A percentile compares a stretch with the other conserved stretches of the same genome.
Evolutionary conservation across 2,888 invertebrate species (phyloP).

Genomic region (Melangyna quadrimaculata): DNA sequence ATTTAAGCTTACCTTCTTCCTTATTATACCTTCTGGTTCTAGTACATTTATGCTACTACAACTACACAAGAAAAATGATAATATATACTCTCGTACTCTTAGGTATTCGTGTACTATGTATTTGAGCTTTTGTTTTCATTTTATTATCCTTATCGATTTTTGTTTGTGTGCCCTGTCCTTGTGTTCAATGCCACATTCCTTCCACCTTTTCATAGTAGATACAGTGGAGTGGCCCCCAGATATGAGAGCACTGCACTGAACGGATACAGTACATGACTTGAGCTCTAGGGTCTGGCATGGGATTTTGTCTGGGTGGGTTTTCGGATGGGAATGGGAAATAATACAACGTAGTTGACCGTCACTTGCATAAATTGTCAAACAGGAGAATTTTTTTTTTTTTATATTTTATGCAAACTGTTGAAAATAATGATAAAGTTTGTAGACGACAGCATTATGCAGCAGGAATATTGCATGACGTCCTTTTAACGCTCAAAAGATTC

Average conservation of each 20-base stretch:
- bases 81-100: background rate
- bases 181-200: slow-evolving; percentile 58
- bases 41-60: slow-evolving; percentile 12
- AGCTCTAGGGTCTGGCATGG: slow-evolving; percentile 28
- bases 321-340: background rate
- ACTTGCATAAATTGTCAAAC: slow-evolving; percentile 48
- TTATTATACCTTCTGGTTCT: background rate
- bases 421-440: slow-evolving; percentile 50
- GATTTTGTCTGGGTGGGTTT: slow-evolving; percentile 30
- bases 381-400: background rate
- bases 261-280: slow-evolving; percentile 12
- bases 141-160: slow-evolving; percentile 62
- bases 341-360: slow-evolving; percentile 40
- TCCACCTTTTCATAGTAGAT: background rate
- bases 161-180: slow-evolving; percentile 55
- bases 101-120: slow-evolving; percentile 11
- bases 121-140: slow-evolving; percentile 37
- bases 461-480: slow-evolving; percentile 35
- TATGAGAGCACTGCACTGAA: slow-evolving; percentile 25
- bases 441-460: slow-evolving; percentile 24
- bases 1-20: slow-evolving; percentile 39
- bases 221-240: slow-evolving; percentile 28
- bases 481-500: slow-evolving; percentile 14
- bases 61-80: background rate
- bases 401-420: background rate